Evolutionary conservation across 2,113 vertebrate genomes (phyloP).

Genomic region (Lepus europaeus): DNA sequence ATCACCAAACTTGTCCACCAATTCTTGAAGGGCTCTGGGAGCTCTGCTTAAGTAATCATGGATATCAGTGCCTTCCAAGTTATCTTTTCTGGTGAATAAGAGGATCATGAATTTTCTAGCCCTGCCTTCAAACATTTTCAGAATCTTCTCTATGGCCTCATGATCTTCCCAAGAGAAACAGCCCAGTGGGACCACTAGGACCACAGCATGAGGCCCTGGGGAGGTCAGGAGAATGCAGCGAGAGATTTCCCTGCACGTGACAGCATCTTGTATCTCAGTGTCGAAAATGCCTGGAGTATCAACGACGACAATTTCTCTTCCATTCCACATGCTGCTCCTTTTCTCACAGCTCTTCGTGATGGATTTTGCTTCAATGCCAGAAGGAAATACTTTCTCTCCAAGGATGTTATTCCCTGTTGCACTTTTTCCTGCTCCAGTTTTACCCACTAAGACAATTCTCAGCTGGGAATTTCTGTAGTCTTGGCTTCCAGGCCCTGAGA

Average conservation of each 20-base stretch:
- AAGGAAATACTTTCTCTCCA: constrained; percentile 72
- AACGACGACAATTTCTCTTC: constrained; percentile 81
- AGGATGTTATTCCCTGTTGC: constrained; percentile 67
- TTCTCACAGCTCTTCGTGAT: constrained; percentile 84
- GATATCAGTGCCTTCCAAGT: neutral
- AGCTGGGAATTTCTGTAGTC: neutral
- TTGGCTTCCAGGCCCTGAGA: constrained; percentile 4
- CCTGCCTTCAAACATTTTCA: constrained; percentile 30
- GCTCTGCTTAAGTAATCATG: neutral
- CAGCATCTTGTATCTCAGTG: constrained; percentile 78
- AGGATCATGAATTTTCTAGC: constrained; percentile 62
- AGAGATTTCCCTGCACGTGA: constrained; percentile 85
- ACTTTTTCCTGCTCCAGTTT: constrained; percentile 72
- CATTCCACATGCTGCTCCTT: neutral
- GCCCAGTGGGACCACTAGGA: constrained; percentile 58
- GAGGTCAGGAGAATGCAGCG: constrained; percentile 66
- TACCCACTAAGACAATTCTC: constrained; percentile 71
- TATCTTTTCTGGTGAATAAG: constrained; percentile 72
- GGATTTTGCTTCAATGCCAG: constrained; percentile 79
- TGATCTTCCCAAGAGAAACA: neutral
- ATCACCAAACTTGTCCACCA: neutral
- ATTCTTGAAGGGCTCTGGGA: rapidly evolving
- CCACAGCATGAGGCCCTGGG: constrained; percentile 57
- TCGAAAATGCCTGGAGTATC: constrained; percentile 89
- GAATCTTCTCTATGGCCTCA: neutral